Evolutionary conservation across 2,797 vertebrate species (phyloP).

Genomic region (Balearica regulorum): DNA sequence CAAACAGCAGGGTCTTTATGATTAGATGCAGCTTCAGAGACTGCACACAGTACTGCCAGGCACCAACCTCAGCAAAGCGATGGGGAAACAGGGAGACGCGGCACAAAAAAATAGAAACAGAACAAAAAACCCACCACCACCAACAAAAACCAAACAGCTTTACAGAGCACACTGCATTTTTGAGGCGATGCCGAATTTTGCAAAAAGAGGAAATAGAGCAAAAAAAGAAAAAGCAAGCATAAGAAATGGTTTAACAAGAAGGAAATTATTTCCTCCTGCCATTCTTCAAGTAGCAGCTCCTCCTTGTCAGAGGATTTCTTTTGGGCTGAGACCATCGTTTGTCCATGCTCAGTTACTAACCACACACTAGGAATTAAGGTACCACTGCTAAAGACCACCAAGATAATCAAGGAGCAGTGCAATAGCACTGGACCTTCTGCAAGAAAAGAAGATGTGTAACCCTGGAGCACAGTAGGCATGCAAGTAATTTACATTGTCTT

Average conservation of each 20-base stretch:
- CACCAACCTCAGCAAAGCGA: not conserved
- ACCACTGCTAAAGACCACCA: not conserved
- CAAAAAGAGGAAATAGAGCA: not conserved
- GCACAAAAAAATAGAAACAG: not conserved
- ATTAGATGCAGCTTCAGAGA: not conserved
- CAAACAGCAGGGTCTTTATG: not conserved
- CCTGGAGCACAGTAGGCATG: not conserved
- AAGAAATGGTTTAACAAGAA: not conserved
- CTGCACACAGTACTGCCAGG: not conserved
- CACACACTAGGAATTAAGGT: not conserved
- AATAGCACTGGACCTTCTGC: not conserved
- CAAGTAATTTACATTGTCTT: not conserved
- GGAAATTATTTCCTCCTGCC: not conserved
- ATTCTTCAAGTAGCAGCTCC: not conserved
- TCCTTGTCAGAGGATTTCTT: not conserved
- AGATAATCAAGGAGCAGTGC: not conserved
- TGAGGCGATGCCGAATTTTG: not conserved
- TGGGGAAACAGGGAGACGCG: fast-evolving
- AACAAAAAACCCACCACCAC: too few relatives aligned
- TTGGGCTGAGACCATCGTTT: not conserved
- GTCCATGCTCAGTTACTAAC: not conserved
- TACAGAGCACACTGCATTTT: not conserved
- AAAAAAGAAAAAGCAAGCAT: not conserved
- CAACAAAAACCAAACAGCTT: not conserved
- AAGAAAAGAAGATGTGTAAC: not conserved